Evolutionary conservation across 2,888 invertebrate genomes (phyloP).

Genomic region (Polymixis flavicincta): DNA sequence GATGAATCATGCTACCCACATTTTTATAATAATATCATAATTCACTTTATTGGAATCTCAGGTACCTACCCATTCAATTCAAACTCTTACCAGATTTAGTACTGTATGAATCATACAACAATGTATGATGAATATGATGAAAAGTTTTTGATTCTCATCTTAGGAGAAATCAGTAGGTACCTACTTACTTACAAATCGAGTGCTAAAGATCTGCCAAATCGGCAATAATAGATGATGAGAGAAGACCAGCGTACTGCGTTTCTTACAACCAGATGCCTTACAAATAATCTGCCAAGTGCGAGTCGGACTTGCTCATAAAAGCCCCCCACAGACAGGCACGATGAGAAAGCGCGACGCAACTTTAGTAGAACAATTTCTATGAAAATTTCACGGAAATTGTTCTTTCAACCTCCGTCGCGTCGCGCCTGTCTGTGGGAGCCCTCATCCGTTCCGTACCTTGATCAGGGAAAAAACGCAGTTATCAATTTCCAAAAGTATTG

Average conservation of each 20-base stretch:
- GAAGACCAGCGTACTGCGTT: background rate
- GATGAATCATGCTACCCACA: conserved; percentile 57
- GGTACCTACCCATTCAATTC: background rate
- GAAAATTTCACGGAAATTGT: too few relatives aligned
- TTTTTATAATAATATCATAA: conserved; percentile 3
- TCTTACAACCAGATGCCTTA: background rate
- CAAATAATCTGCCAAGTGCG: background rate
- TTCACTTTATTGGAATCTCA: background rate
- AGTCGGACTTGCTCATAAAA: background rate
- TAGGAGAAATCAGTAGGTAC: too few relatives aligned
- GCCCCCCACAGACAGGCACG: too few relatives aligned
- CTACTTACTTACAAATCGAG: too few relatives aligned
- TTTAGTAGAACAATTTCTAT: too few relatives aligned
- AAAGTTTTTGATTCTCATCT: too few relatives aligned
- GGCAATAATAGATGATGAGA: too few relatives aligned
- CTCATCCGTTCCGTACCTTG: background rate
- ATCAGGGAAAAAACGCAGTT: background rate
- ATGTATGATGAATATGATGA: background rate
- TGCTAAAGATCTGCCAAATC: background rate
- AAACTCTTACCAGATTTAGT: background rate
- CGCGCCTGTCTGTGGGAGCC: too few relatives aligned
- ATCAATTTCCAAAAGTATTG: background rate
- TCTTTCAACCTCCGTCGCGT: too few relatives aligned
- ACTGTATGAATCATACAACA: background rate
- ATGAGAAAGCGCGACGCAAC: too few relatives aligned